Base-by-base conservation (phyloP, 2,888 invertebrate species). In the Spodoptera exigua region DNA sequence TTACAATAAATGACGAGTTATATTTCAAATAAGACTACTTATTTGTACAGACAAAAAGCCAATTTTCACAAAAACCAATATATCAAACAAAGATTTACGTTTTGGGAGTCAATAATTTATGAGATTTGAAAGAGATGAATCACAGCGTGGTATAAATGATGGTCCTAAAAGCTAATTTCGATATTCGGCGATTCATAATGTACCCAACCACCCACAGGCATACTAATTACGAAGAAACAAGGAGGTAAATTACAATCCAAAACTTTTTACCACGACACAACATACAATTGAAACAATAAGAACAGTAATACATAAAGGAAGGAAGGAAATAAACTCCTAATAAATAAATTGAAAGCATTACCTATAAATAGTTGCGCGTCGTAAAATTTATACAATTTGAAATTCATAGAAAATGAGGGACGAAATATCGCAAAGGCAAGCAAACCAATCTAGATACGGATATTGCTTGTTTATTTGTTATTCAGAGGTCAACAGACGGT, bases 401-500 rank as follows among this genome's bases (percentile, higher is more conserved):
- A 43, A 9, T 13, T n/a, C n/a, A 34, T 39, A 37, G n/a, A 37
- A n/a, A 63, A 41, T n/a, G 52, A 34, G 21, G 34, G 53, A 69
- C 11, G 9, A 27, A 36, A 36, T 13, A 27, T 3, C 13, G 18
- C 13, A 13, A 17, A 41, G 32, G 39, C 14, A 46, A 48, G 13
- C 4, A 32, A 45, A 45, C 27, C 45, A 44, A 46, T 36, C 10
- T 47, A 11, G 1, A 17, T 27, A 45, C 18, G 14, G 16, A 60
- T 60, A 69, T 61, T 53, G 16, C 41, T 46, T 43, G 47, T 39
- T 60, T 43, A 69, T 73, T 68, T 74, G 54, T 52, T 60, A 49
- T 68, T 37, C 48, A 68, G 67, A 67, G 52, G 67, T 68, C 69
- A 67, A 45, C 27, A 49, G 51, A 53, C 69, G 47, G 45, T 52